A percentile compares a stretch with the other conserved stretches of the same genome.
phyloP scores from a whole-genome alignment of 2,797 vertebrate species.

The Galago senegalensis region DNA sequence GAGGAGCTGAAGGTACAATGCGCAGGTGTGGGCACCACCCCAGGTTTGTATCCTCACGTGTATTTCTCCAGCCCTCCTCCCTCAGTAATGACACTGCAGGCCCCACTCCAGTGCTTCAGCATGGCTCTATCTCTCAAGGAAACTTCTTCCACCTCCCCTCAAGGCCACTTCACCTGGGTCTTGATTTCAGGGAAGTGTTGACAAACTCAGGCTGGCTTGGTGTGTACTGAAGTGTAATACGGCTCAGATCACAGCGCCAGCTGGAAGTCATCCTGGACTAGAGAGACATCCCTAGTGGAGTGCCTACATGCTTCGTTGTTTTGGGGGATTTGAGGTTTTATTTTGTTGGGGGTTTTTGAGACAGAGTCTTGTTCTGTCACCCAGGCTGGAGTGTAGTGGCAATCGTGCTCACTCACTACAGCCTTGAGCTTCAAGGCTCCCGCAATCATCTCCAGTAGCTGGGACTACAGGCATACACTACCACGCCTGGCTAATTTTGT shows the following conservation, averaged over 20 bases:
- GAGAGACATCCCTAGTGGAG: accelerated
- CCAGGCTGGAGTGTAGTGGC: not conserved
- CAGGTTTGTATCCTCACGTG: accelerated
- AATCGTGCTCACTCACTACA: not conserved
- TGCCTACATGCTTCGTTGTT: not conserved
- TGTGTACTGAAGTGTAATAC: not conserved
- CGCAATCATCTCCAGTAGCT: not conserved
- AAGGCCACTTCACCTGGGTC: not conserved
- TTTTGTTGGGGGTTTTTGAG: no score
- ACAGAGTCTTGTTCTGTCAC: not conserved
- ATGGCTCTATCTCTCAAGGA: not conserved
- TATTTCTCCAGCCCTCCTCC: not conserved
- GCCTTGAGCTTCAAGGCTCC: not conserved
- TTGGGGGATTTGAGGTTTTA: not conserved
- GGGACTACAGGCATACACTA: not conserved
- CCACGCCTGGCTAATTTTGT: not conserved
- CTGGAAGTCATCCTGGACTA: not conserved
- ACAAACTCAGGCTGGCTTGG: not conserved
- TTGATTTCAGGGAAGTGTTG: not conserved
- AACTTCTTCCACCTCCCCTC: not conserved
- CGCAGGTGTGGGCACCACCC: accelerated
- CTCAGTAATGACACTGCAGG: no score
- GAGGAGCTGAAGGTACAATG: no score
- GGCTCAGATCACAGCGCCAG: not conserved
- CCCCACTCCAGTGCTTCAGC: accelerated